These are phyloP conservation scores for Takifugu rubripes DNA, from an alignment of 2,797 vertebrate species.

Conservation along the genomic window DNA sequence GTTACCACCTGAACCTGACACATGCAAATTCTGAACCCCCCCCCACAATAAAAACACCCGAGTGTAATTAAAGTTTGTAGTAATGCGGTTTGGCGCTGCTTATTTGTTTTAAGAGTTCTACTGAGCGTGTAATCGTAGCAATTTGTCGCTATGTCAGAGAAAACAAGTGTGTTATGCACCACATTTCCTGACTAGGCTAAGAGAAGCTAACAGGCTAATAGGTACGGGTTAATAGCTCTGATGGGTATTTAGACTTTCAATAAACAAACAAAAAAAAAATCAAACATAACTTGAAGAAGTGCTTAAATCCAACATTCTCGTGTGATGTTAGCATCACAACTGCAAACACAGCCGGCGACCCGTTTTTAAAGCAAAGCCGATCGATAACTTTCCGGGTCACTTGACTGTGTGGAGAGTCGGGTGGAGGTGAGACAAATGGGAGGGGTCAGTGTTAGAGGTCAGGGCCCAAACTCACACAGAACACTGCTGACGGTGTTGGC, in stretches of 20 bases:
- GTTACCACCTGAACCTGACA: too few species aligned
- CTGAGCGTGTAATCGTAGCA: too few species aligned
- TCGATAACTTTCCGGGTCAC: constrained; percentile 55
- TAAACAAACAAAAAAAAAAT: constrained; percentile 1
- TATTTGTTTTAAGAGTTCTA: too few species aligned
- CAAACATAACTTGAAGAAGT: constrained; percentile 72
- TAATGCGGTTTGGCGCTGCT: too few species aligned
- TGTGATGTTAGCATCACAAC: constrained; percentile 35
- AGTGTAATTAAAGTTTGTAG: too few species aligned
- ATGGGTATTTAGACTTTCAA: too few species aligned
- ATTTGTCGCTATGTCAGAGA: too few species aligned
- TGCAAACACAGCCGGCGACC: constrained; percentile 65
- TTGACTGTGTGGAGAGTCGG: constrained; percentile 62
- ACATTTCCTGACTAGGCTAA: background rate
- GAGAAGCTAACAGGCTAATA: background rate
- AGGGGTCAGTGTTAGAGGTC: constrained; percentile 61
- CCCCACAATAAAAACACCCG: too few species aligned
- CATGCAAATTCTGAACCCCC: too few species aligned
- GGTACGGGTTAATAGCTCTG: too few species aligned
- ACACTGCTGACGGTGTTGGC: constrained; percentile 55
- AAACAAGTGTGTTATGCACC: too few species aligned
- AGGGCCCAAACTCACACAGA: constrained; percentile 57
- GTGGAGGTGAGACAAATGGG: constrained; percentile 43
- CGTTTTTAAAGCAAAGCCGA: constrained; percentile 33
- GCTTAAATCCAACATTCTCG: constrained; percentile 35